phyloP scores from a whole-genome alignment of 2,888 invertebrate species.

The Arrhopalites spinosus region DNA sequence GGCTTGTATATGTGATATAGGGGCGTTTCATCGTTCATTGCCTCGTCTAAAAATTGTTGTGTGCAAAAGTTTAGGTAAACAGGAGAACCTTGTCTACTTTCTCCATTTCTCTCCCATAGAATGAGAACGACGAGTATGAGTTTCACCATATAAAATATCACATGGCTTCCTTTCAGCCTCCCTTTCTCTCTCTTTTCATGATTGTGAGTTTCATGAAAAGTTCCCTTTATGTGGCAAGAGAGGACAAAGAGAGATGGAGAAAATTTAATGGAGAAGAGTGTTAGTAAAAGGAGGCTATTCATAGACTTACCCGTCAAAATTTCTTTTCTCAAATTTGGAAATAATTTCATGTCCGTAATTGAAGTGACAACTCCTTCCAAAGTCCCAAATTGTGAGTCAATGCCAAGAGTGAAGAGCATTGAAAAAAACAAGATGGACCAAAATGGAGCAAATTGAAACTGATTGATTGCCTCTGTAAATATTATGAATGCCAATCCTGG shows the following conservation, averaged over 20 bases:
- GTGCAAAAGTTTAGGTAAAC: no score
- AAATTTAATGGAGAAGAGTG: constrained; percentile 3
- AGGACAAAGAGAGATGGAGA: neutral
- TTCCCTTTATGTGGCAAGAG: no score
- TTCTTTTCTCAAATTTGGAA: constrained; percentile 89
- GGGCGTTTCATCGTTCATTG: no score
- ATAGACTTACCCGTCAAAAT: constrained; percentile 77
- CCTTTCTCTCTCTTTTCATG: no score
- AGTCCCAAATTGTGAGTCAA: constrained; percentile 90
- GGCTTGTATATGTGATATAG: no score
- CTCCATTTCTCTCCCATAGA: no score
- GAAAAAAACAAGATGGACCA: constrained; percentile 96
- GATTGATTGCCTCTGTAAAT: constrained; percentile 97
- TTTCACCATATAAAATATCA: no score
- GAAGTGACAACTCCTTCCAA: constrained; percentile 94
- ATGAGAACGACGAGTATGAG: no score
- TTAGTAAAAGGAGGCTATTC: neutral
- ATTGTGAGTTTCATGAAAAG: no score
- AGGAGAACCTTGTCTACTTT: no score
- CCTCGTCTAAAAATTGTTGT: no score
- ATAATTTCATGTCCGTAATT: constrained; percentile 91
- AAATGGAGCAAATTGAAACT: constrained; percentile 93
- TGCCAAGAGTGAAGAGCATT: constrained; percentile 94
- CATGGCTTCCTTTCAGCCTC: no score
- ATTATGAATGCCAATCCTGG: constrained; percentile 96